Evolutionary conservation across 2,888 invertebrate genomes (phyloP).

Genomic region (Ichneumon xanthorius): DNA sequence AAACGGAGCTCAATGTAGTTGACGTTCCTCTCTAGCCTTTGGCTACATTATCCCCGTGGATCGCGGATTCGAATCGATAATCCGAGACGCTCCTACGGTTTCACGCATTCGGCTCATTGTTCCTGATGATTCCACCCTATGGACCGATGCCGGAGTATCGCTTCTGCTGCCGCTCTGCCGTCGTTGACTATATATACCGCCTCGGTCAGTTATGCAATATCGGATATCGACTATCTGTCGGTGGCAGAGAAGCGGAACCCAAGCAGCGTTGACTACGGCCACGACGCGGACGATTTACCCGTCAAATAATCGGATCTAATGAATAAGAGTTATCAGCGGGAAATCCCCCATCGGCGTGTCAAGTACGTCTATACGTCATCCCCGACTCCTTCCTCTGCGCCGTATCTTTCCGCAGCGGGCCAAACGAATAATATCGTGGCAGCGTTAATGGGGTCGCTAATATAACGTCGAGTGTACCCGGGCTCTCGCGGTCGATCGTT

Average conservation of each 20-base stretch:
- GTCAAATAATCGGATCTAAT: slow-evolving; percentile 69
- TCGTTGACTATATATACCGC: slow-evolving; percentile 26
- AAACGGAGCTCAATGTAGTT: neutral
- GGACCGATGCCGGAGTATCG: neutral
- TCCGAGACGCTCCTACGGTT: neutral
- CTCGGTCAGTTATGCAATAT: slow-evolving; percentile 73
- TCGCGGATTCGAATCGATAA: neutral
- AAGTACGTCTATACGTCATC: neutral
- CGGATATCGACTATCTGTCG: slow-evolving; percentile 74
- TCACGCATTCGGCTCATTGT: slow-evolving; percentile 7
- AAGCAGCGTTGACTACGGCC: slow-evolving; percentile 5
- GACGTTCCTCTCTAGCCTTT: neutral
- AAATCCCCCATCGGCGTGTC: slow-evolving; percentile 1
- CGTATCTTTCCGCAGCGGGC: neutral
- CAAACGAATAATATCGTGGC: neutral
- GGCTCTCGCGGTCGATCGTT: neutral
- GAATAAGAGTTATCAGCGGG: slow-evolving; percentile 66
- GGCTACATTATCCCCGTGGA: too few species aligned
- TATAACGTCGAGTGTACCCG: too few species aligned
- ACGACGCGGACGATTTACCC: slow-evolving; percentile 60
- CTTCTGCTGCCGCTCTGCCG: neutral
- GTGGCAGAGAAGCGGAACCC: slow-evolving; percentile 57
- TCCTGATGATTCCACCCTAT: neutral
- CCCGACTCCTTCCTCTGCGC: neutral
- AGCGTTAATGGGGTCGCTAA: too few species aligned